Evolutionary conservation across 2,113 vertebrate genomes (phyloP).

Genomic region (Syrmaticus mikado): DNA sequence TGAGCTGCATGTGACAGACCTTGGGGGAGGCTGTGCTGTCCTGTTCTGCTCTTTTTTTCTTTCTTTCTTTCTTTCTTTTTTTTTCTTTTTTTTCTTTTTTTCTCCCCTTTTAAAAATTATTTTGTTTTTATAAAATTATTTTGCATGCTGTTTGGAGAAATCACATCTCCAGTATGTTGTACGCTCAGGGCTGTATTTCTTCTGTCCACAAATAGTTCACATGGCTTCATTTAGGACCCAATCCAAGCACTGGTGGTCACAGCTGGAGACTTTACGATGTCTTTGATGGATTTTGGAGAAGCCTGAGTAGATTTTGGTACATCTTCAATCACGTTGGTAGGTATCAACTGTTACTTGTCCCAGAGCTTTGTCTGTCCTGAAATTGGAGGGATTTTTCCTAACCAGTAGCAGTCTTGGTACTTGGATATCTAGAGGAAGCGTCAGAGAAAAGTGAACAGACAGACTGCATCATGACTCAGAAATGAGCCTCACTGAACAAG

Average conservation of each 20-base stretch:
- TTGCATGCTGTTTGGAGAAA: neutral
- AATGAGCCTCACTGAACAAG: neutral
- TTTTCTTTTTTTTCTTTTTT: neutral
- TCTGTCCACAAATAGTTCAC: slow-evolving; percentile 20
- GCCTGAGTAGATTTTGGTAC: slow-evolving; percentile 16
- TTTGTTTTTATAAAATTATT: neutral
- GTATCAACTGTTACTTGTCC: neutral
- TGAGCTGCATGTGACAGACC: neutral
- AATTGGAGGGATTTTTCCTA: neutral
- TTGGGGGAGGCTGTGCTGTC: rapidly evolving
- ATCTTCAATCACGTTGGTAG: slow-evolving; percentile 27
- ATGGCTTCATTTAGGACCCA: slow-evolving; percentile 55
- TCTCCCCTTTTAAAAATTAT: neutral
- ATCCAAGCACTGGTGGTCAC: slow-evolving; percentile 40
- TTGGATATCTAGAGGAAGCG: neutral
- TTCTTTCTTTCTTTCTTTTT: neutral
- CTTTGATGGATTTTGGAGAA: slow-evolving; percentile 47
- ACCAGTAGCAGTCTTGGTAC: neutral
- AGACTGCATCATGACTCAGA: neutral
- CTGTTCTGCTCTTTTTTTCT: too few relatives aligned
- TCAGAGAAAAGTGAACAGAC: neutral
- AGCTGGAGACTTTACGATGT: slow-evolving; percentile 36
- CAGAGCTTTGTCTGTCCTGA: neutral
- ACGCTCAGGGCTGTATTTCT: neutral
- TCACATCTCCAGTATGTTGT: neutral